Conservation (phyloP, 2,113 vertebrate species). For the Nesospiza acunhae region DNA sequence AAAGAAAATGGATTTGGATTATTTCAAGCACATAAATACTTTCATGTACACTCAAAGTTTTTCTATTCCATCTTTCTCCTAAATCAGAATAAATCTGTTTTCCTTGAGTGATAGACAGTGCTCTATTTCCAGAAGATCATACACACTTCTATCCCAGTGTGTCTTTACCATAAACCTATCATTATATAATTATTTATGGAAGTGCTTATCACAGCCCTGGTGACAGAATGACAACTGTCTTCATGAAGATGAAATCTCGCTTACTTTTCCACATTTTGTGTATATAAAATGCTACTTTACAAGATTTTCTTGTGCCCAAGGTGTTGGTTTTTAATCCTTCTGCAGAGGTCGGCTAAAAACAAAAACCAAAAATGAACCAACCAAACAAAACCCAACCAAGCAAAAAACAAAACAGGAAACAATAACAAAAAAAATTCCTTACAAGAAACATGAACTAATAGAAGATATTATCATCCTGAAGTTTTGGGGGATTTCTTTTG, state of each 20-base stretch:
- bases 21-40: neutral
- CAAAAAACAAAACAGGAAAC: neutral
- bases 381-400: neutral
- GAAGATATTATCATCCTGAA: neutral
- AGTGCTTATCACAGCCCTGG: neutral
- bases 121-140: neutral
- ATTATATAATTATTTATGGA: neutral
- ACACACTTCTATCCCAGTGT: neutral
- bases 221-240: neutral
- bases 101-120: neutral
- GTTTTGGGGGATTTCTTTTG: fast-evolving
- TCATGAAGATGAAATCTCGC: neutral
- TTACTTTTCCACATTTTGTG: neutral
- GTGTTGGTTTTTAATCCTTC: neutral
- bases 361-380: neutral
- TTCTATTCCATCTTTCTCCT: neutral
- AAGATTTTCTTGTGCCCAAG: neutral
- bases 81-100: neutral
- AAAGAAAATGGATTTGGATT: neutral
- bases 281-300: neutral
- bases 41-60: neutral
- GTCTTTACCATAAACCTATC: neutral
- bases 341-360: neutral
- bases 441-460: neutral
- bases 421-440: neutral